These are phyloP conservation scores for Plutella xylostella DNA, from an alignment of 2,888 invertebrate genomes.

Conservation along the genomic window DNA sequence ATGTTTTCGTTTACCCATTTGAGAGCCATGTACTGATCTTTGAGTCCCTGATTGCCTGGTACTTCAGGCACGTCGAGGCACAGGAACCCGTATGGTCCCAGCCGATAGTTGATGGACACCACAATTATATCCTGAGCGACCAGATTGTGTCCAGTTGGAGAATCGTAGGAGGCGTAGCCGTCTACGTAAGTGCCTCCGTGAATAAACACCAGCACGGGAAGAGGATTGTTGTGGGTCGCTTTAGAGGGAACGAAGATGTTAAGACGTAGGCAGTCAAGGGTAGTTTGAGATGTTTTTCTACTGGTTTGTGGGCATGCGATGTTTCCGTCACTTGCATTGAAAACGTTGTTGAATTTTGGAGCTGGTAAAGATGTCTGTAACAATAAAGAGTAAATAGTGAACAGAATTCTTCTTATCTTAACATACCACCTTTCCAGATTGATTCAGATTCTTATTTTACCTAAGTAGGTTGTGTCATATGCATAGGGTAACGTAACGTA, in stretches of 20 bases:
- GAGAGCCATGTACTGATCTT: conserved; percentile 49
- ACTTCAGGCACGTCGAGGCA: conserved; percentile 44
- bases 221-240: conserved; percentile 8
- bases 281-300: too few relatives aligned
- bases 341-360: too few relatives aligned
- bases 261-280: conserved; percentile 10
- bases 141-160: conserved; percentile 19
- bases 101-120: conserved; percentile 52
- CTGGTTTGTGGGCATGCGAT: too few relatives aligned
- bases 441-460: too few relatives aligned
- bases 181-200: conserved; percentile 38
- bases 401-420: too few relatives aligned
- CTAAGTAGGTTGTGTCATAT: too few relatives aligned
- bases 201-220: conserved; percentile 11
- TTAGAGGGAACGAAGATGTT: conserved; percentile 11
- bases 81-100: conserved; percentile 58
- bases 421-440: too few relatives aligned
- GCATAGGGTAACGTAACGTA: too few relatives aligned
- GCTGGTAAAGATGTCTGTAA: too few relatives aligned
- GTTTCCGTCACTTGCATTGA: too few relatives aligned
- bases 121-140: conserved; percentile 49
- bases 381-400: too few relatives aligned
- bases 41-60: conserved; percentile 56
- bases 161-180: not conserved
- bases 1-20: conserved; percentile 50